Evolutionary conservation across 2,113 vertebrate genomes (phyloP).

Genomic region (Coregonus clupeaformis): DNA sequence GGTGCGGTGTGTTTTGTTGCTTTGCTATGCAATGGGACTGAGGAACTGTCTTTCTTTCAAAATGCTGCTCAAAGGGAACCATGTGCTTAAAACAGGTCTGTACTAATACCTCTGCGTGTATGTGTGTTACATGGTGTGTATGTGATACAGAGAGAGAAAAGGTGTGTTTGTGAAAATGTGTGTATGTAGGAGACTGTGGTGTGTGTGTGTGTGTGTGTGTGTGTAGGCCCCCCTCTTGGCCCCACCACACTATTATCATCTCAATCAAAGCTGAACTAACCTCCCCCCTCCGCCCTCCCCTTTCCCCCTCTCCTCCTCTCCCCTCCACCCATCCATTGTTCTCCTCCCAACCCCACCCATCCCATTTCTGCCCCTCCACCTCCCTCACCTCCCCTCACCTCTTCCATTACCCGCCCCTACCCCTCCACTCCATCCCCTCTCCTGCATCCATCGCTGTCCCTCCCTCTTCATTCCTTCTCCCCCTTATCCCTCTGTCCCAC

Average conservation of each 20-base stretch:
- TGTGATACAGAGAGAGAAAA: constrained; percentile 6
- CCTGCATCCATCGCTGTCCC: no score
- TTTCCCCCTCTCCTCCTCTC: background rate
- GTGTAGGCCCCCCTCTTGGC: constrained; percentile 45
- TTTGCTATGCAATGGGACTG: constrained; percentile 64
- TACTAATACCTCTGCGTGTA: constrained; percentile 47
- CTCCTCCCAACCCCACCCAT: background rate
- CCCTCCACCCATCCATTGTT: background rate
- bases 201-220: constrained; percentile 51
- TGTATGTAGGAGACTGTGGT: constrained; percentile 21
- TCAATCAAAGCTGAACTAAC: constrained; percentile 62
- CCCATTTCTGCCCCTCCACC: background rate
- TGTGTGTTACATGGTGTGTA: background rate
- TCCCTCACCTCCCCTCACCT: no score
- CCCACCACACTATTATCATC: constrained; percentile 59
- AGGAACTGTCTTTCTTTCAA: constrained; percentile 73
- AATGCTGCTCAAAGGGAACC: constrained; percentile 80
- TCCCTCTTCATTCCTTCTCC: no score
- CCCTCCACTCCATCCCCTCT: no score
- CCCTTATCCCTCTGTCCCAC: background rate
- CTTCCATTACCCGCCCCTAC: no score
- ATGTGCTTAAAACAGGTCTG: constrained; percentile 79
- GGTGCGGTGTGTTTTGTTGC: background rate
- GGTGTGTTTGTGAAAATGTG: constrained; percentile 12
- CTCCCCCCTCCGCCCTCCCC: background rate